phyloP scores from a whole-genome alignment of 2,797 vertebrate species.

The Falco cherrug region DNA sequence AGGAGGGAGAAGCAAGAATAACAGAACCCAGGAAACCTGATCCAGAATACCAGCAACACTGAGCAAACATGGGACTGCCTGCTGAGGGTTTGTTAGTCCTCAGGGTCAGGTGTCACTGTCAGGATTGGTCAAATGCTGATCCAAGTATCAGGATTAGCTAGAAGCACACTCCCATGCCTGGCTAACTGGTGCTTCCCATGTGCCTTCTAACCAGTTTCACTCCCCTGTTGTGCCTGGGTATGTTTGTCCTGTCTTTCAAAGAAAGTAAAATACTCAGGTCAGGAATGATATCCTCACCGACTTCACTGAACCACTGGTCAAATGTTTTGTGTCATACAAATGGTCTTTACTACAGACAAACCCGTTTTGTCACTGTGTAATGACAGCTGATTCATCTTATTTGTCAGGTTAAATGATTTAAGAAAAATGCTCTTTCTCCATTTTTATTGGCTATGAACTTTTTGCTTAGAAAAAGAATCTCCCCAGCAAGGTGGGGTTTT shows the following conservation, averaged over 20 bases:
- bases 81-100: not conserved
- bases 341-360: not conserved
- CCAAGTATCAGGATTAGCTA: not conserved
- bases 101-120: not conserved
- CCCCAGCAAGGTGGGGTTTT: not conserved
- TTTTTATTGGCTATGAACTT: not conserved
- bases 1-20: not conserved
- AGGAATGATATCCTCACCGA: not conserved
- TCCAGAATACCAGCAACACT: not conserved
- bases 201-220: not conserved
- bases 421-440: not conserved
- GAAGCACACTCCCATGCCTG: not conserved
- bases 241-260: not conserved
- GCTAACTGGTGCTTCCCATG: not conserved
- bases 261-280: not conserved
- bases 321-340: not conserved
- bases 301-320: not conserved
- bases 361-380: not conserved
- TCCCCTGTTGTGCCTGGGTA: accelerated
- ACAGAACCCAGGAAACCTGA: not conserved
- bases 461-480: not conserved
- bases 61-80: not conserved
- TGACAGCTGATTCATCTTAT: not conserved
- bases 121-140: not conserved
- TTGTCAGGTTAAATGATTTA: not conserved